These are phyloP conservation scores for Gallinago undulata DNA, from an alignment of 2,113 vertebrate genomes.

Conservation along the genomic window DNA sequence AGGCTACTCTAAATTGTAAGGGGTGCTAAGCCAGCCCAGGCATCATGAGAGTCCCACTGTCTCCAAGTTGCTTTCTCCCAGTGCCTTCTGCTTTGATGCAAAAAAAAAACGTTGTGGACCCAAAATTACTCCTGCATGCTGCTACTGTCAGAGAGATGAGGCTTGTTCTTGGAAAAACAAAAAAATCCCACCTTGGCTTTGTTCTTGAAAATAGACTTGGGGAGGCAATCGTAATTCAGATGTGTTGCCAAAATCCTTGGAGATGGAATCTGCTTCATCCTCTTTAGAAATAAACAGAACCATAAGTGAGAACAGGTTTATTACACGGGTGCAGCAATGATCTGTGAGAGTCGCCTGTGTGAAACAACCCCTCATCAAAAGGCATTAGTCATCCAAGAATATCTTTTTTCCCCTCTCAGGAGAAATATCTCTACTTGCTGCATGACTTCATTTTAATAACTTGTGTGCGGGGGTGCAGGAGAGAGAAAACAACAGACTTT, in stretches of 20 bases:
- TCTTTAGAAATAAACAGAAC: constrained; percentile 60
- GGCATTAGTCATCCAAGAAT: not conserved
- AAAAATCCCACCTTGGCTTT: constrained; percentile 52
- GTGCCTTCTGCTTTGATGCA: not conserved
- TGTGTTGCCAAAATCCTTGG: constrained; percentile 70
- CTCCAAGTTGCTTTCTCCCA: not conserved
- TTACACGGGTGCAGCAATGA: not conserved
- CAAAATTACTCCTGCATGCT: not conserved
- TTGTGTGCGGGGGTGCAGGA: not conserved
- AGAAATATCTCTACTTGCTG: not conserved
- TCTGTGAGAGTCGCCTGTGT: not conserved
- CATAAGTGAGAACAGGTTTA: not conserved
- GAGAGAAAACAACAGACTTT: not conserved
- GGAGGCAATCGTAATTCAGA: constrained; percentile 61
- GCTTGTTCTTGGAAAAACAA: not conserved
- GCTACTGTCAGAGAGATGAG: not conserved
- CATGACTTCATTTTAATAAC: constrained; percentile 1
- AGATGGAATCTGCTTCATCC: constrained; percentile 66
- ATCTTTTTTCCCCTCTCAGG: not conserved
- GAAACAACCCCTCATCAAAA: constrained; percentile 4
- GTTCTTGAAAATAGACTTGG: constrained; percentile 59
- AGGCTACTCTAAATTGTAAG: not conserved
- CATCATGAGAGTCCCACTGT: not conserved
- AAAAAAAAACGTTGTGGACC: not conserved
- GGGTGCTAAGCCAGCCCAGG: not conserved